Evolutionary conservation across 2,797 vertebrate species (phyloP), one percentile per base, ranked within the genome.

Genomic region (Onychomys torridus): DNA sequence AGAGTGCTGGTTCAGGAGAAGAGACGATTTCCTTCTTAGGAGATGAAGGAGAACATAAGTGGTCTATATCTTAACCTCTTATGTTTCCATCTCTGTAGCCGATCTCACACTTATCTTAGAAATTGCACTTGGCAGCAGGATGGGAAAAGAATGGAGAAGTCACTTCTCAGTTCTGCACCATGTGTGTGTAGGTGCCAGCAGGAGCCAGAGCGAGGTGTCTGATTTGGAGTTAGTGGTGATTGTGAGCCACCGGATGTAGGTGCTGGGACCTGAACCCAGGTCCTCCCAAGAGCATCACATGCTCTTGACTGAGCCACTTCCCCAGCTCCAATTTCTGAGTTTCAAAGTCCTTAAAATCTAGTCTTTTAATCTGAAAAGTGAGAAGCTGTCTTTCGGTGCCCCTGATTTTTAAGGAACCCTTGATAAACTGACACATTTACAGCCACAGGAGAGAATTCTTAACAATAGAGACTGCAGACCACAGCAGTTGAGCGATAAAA

Each of bases 371-470:
- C 14, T 76, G 69, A 86, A 91, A 88, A 93, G 63, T 77, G 83
- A 93, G 69, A 96, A 40, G 10, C 37, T 91, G 52, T 16, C 2
- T 91, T 97, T 93, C 65, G 82, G 14, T 29, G 37, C 61, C 82
- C 71, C 40, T 40, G 21, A 34, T 96, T 96, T 88, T 67, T 73
- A 89, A 96, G 86, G 77, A 90, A 81, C 13, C 25, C 93, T 96
- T 92, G 92, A 92, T 67, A 90, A 95, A 89, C 79, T 78, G 61
- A 90, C 1, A 1, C 63, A 52, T 86, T 97, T 91, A 73, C 9
- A 85, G 82, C 79, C 55, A 71, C 78, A 69, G 93, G 49, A 92
- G 77, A 61, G 84, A 69, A 89, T 91, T 95, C 37, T 91, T 59
- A 88, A 89, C 63, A 85, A 90, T 0, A 82, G 84, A 94, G 3